A percentile compares a stretch with the other conserved stretches of the same genome.
phyloP scores from a whole-genome alignment of 2,113 vertebrate species.

The Pelvicachromis taeniatus region DNA sequence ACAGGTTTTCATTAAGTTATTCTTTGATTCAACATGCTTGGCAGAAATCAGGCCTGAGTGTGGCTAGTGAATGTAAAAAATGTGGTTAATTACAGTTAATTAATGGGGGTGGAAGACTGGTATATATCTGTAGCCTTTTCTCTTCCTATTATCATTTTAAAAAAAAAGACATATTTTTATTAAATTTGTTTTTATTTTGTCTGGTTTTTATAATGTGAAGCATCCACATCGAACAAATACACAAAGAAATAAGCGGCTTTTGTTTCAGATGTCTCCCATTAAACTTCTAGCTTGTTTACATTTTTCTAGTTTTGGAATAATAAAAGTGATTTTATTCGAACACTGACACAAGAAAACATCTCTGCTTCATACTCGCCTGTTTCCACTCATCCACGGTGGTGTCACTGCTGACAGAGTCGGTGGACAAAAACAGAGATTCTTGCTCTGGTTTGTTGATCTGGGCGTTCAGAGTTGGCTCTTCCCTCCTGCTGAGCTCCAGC shows the following conservation, averaged over 20 bases:
- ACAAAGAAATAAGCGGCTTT: not conserved
- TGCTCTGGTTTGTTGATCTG: not conserved
- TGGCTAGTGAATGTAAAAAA: not conserved
- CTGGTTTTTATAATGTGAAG: not conserved
- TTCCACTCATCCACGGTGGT: slow-evolving; percentile 75
- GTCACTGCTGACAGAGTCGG: slow-evolving; percentile 47
- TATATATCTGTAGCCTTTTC: not conserved
- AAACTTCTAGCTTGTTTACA: not conserved
- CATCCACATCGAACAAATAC: not conserved
- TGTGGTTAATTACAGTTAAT: not conserved
- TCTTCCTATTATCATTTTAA: not conserved
- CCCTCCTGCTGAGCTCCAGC: slow-evolving; percentile 52
- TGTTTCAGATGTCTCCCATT: not conserved
- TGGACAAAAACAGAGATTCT: slow-evolving; percentile 16
- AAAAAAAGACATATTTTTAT: not conserved
- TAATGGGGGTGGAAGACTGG: not conserved
- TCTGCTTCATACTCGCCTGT: slow-evolving; percentile 69
- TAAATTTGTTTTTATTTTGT: not conserved
- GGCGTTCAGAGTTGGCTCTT: not conserved
- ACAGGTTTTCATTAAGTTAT: too few species aligned
- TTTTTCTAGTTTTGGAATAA: not conserved
- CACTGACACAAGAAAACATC: not conserved
- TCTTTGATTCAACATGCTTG: not conserved
- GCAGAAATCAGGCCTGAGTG: not conserved
- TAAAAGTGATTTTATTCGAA: not conserved